Conservation (phyloP, 2,888 invertebrate genomes). For the Bibio marci region DNA sequence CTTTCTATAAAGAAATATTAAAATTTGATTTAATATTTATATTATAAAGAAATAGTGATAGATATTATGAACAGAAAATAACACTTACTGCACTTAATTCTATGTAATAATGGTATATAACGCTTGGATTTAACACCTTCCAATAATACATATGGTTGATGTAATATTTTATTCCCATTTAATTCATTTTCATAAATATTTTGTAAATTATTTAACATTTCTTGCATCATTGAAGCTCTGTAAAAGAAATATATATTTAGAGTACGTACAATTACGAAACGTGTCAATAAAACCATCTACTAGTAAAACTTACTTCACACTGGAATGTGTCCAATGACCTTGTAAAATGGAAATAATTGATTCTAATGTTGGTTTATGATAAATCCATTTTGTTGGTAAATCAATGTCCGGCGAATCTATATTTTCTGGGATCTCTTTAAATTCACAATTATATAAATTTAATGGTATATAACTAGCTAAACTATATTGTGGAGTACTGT, state of each 20-base stretch:
- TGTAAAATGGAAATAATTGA: slow-evolving; percentile 50
- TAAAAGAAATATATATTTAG: slow-evolving; percentile 7
- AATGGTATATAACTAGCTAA: slow-evolving; percentile 75
- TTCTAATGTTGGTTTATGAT: slow-evolving; percentile 36
- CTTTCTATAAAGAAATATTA: slow-evolving; percentile 44
- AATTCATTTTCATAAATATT: slow-evolving; percentile 14
- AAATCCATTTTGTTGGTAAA: slow-evolving; percentile 36
- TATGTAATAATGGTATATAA: slow-evolving; percentile 55
- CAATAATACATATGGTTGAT: slow-evolving; percentile 41
- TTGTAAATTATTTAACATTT: slow-evolving; percentile 36
- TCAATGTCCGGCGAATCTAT: not conserved
- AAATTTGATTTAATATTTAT: not conserved
- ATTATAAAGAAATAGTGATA: no score
- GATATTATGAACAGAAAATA: no score
- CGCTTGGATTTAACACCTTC: slow-evolving; percentile 48
- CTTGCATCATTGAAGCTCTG: slow-evolving; percentile 36
- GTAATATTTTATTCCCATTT: slow-evolving; percentile 14
- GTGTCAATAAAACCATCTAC: no score
- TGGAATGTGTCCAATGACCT: slow-evolving; percentile 52
- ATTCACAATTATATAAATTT: slow-evolving; percentile 57
- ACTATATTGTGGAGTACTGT: slow-evolving; percentile 79
- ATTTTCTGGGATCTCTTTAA: slow-evolving; percentile 20
- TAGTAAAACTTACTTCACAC: slow-evolving; percentile 47
- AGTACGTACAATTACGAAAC: no score
- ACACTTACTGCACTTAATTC: slow-evolving; percentile 54